A percentile compares a stretch with the other conserved stretches of the same genome.
These are phyloP conservation scores for Arrhamphus sclerolepis DNA, from an alignment of 2,797 vertebrate species.

Conservation along the genomic window DNA sequence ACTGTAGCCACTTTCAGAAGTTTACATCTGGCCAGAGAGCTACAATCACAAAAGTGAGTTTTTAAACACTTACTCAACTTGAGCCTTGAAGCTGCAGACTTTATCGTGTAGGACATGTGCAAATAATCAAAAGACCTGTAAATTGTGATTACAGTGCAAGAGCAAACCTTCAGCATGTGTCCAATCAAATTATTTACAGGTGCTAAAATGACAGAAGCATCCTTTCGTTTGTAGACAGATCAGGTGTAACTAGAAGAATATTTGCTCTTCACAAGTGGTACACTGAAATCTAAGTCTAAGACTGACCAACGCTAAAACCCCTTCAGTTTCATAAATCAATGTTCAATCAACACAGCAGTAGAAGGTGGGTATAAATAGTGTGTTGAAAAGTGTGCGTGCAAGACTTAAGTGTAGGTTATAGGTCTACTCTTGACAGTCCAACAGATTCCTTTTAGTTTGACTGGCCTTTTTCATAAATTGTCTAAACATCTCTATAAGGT, in stretches of 20 bases:
- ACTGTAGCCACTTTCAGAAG: constrained; percentile 13
- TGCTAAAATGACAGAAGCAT: constrained; percentile 27
- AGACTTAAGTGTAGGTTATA: constrained; percentile 75
- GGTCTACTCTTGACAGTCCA: constrained; percentile 72
- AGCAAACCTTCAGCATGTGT: constrained; percentile 26
- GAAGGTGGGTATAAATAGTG: constrained; percentile 39
- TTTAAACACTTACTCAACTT: constrained; percentile 17
- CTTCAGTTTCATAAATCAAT: constrained; percentile 72
- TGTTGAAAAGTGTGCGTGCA: constrained; percentile 42
- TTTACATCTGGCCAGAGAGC: constrained; percentile 33
- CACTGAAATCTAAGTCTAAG: constrained; percentile 42
- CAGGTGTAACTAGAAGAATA: constrained; percentile 28
- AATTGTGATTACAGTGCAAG: constrained; percentile 2
- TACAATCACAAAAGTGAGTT: constrained; percentile 18
- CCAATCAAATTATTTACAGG: constrained; percentile 27
- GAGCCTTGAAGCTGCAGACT: constrained; percentile 19
- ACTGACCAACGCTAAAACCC: constrained; percentile 46
- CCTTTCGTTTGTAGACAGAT: constrained; percentile 32
- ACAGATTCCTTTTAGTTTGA: constrained; percentile 76
- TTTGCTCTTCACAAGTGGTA: constrained; percentile 38
- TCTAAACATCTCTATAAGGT: constrained; percentile 85
- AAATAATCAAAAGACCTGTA: constrained; percentile 6
- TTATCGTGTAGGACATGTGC: constrained; percentile 3
- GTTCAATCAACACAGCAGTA: constrained; percentile 71
- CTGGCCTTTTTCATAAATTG: constrained; percentile 88